Conservation (phyloP, 2,888 invertebrate species). For the Eulithis testata region DNA sequence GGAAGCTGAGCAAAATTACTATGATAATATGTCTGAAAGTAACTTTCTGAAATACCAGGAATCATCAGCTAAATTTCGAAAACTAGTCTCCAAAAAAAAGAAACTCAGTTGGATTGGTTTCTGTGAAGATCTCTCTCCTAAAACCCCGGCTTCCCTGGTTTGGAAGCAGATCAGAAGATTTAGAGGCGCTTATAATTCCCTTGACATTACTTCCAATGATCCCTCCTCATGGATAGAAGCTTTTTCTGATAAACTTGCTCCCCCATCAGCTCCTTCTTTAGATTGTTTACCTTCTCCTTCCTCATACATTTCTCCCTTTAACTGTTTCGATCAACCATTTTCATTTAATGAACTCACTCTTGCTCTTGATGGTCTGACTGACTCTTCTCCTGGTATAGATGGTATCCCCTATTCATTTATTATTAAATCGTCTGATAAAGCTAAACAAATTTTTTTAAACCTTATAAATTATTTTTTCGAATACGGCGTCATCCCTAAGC, state of each 20-base stretch:
- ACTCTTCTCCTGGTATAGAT: slow-evolving; percentile 27
- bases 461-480: slow-evolving; percentile 14
- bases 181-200: slow-evolving; percentile 14
- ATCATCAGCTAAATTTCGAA: slow-evolving; percentile 9
- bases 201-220: slow-evolving; percentile 15
- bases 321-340: slow-evolving; percentile 2
- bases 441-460: slow-evolving; percentile 5
- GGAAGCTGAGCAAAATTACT: slow-evolving; percentile 14
- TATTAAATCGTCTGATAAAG: slow-evolving; percentile 8
- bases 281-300: slow-evolving; percentile 1
- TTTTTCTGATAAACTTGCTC: slow-evolving; percentile 20
- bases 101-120: slow-evolving; percentile 23
- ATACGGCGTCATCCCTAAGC: slow-evolving; percentile 20
- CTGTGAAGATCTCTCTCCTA: slow-evolving; percentile 28
- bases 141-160: slow-evolving; percentile 17
- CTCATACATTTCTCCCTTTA: background rate
- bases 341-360: slow-evolving; percentile 13
- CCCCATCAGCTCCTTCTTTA: slow-evolving; percentile 4
- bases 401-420: slow-evolving; percentile 29
- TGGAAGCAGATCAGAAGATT: slow-evolving; percentile 28
- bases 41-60: slow-evolving; percentile 15
- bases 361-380: slow-evolving; percentile 17
- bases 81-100: slow-evolving; percentile 16
- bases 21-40: slow-evolving; percentile 1
- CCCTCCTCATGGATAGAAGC: slow-evolving; percentile 12